Evolutionary conservation across 2,888 invertebrate species (phyloP).

Genomic region (Allolobophora icterica): DNA sequence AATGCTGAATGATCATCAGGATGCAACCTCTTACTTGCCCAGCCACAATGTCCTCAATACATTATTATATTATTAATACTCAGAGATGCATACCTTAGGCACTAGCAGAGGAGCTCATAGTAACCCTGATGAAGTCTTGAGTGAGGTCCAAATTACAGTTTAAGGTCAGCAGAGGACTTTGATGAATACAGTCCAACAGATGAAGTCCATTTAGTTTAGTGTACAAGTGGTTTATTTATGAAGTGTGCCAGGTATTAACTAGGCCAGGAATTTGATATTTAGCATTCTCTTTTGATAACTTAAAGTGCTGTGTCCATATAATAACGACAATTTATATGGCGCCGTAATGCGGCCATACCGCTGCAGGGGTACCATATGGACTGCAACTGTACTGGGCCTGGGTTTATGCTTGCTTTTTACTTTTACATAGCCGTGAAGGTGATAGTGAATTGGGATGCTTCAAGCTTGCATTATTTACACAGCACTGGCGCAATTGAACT

Average conservation of each 20-base stretch:
- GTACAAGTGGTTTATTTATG: not conserved
- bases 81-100: not conserved
- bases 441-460: not conserved
- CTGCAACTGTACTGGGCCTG: not conserved
- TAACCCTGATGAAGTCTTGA: not conserved
- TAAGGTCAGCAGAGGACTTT: not conserved
- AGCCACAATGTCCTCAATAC: not conserved
- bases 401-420: not conserved
- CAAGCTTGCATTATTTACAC: not conserved
- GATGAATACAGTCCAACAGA: not conserved
- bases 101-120: not conserved
- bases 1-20: not conserved
- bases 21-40: not conserved
- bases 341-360: too few species aligned
- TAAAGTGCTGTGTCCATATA: not conserved
- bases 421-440: not conserved
- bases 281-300: not conserved
- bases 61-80: constrained; percentile 17
- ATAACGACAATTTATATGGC: too few species aligned
- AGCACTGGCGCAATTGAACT: not conserved
- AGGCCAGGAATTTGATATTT: not conserved
- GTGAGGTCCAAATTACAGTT: not conserved
- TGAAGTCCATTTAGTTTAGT: not conserved
- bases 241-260: not conserved
- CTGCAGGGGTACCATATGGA: too few species aligned